Base-by-base conservation (phyloP, 2,113 vertebrate species). In the Ailurus styani region DNA sequence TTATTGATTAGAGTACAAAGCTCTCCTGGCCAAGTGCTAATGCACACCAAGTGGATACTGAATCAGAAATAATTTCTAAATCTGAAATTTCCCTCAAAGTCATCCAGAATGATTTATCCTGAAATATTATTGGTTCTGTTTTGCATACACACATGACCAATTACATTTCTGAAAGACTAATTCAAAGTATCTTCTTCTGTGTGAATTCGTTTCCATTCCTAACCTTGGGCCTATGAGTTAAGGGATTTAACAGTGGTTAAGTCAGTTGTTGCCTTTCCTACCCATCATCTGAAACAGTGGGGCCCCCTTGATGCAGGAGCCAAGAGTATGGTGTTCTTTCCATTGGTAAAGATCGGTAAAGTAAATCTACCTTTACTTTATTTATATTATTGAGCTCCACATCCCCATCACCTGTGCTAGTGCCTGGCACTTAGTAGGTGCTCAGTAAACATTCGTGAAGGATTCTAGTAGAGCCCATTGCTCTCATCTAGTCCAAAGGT, bases 61-160 rank as follows among this genome's bases (percentile, higher is more conserved):
- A 92, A 42, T 87, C 95, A 75, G 70, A 85, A 90, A 70, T 79
- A 31, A 87, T 72, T 86, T 90, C 70, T 29, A 96, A 95, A 94
- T 45, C 77, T 87, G 78, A 83, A 91, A 93, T 96, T 81, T 93
- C 72, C 73, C 62, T 87, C 50, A 68, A 93, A 91, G 60, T 77
- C 66, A 70, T 70, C 60, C 54, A n/a, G 34, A 96, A 87, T 79
- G 34, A 45, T 70, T 70, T 88, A 81, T 95, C 21, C 23, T 45
- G 31, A 95, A 91, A 84, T 84, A 84, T 17, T n/a, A 70, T 13
- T 34, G 2, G 27, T 77, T 95, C 84, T 87, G 20, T 60, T 90
- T 94, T 54, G 7, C 7, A 60, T 72, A 25, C 29, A 54, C 6
- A 3, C 13, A 15, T 78, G 18, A 64, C 82, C 42, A 18, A 34